Evolutionary conservation across 2,113 vertebrate genomes (phyloP).

Genomic region (Smithornis capensis): DNA sequence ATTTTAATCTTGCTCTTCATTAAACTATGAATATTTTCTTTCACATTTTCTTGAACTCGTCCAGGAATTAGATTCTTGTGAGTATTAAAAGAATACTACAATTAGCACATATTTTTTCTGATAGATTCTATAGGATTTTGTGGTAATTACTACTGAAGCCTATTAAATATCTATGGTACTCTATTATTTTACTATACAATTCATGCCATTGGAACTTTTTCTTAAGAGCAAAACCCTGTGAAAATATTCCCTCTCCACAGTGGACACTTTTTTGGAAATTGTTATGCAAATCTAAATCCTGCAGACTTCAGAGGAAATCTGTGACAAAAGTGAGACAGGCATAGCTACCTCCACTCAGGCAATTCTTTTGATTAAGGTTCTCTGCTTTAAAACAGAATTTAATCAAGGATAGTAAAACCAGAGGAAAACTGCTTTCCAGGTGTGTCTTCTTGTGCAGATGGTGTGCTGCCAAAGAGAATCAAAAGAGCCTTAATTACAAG

Average conservation of each 20-base stretch:
- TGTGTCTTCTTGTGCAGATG: conserved; percentile 60
- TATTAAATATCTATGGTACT: not conserved
- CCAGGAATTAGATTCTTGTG: not conserved
- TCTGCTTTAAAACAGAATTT: conserved; percentile 59
- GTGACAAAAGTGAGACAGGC: not conserved
- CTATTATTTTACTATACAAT: not conserved
- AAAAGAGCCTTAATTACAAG: conserved; percentile 60
- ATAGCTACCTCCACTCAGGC: not conserved
- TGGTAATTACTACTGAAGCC: not conserved
- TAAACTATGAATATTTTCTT: not conserved
- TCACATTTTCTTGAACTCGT: not conserved
- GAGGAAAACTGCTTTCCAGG: conserved; percentile 54
- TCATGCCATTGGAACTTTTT: not conserved
- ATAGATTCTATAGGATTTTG: not conserved
- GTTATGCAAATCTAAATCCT: conserved; percentile 34
- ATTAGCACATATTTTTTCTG: not conserved
- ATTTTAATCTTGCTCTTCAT: not conserved
- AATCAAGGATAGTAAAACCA: conserved; percentile 61
- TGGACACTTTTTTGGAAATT: not conserved
- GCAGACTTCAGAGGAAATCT: not conserved
- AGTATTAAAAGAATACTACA: not conserved
- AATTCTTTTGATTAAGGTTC: conserved; percentile 56
- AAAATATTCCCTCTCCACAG: not conserved
- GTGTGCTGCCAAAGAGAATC: conserved; percentile 58
- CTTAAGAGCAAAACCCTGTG: not conserved